Conservation (phyloP, 2,888 invertebrate genomes). For the Desoria tigrina region DNA sequence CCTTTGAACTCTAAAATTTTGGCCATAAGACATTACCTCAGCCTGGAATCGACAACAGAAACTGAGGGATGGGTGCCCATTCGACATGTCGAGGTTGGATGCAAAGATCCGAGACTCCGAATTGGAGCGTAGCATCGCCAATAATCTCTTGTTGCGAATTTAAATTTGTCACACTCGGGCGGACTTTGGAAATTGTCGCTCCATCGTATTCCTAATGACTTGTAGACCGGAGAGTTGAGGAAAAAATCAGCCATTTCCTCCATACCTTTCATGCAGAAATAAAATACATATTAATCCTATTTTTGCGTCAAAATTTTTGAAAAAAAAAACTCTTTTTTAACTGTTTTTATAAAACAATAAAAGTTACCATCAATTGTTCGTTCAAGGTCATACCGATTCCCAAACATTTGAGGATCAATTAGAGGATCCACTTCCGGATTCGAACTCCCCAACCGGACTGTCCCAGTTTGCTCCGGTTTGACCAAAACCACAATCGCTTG, state of each 20-base stretch:
- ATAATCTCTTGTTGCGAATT: conserved; percentile 22
- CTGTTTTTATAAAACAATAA: background rate
- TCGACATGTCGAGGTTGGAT: conserved; percentile 36
- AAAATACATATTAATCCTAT: no score
- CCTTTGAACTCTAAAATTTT: background rate
- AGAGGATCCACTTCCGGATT: conserved; percentile 27
- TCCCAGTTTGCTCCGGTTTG: conserved; percentile 18
- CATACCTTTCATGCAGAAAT: conserved; percentile 18
- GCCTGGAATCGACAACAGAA: conserved; percentile 31
- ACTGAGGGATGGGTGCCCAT: conserved; percentile 30
- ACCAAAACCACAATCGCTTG: conserved; percentile 15
- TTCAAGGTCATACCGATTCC: conserved; percentile 28
- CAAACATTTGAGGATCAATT: conserved; percentile 31
- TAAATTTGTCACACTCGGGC: background rate
- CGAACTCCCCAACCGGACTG: conserved; percentile 15
- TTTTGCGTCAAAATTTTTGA: background rate
- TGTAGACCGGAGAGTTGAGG: conserved; percentile 27
- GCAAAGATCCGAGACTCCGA: background rate
- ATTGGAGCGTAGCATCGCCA: conserved; percentile 25
- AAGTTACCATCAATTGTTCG: conserved; percentile 28
- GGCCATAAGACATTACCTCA: conserved; percentile 24
- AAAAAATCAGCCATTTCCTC: conserved; percentile 31
- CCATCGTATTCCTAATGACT: conserved; percentile 20
- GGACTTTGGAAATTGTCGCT: conserved; percentile 10
- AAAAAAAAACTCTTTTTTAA: no score